Conservation (phyloP, 2,888 invertebrate species). For the Taphrorychus bicolor region DNA sequence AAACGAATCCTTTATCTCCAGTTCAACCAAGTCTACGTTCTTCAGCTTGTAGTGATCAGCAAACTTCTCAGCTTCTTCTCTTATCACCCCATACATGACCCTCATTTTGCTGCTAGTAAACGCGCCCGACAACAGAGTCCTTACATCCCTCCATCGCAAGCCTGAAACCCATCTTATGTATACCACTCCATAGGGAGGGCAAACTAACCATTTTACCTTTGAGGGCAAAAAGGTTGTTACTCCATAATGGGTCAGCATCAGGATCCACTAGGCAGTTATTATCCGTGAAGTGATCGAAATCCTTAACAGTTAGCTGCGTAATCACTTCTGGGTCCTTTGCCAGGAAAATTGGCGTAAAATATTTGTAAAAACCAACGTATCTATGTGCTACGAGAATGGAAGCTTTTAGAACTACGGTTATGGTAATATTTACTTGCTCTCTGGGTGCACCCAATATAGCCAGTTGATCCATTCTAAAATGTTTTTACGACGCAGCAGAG, state of each 20-base stretch:
- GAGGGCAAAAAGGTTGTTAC: slow-evolving; percentile 54
- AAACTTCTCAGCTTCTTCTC: slow-evolving; percentile 42
- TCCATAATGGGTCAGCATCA: slow-evolving; percentile 58
- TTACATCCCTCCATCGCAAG: slow-evolving; percentile 52
- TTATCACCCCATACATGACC: slow-evolving; percentile 50
- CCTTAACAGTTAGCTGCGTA: slow-evolving; percentile 65
- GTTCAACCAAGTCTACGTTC: slow-evolving; percentile 47
- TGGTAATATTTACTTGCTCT: slow-evolving; percentile 36
- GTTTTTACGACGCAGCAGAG: slow-evolving; percentile 30
- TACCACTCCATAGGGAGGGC: not conserved
- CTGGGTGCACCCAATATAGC: slow-evolving; percentile 42
- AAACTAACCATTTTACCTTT: slow-evolving; percentile 45
- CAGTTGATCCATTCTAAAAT: slow-evolving; percentile 34
- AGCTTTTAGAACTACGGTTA: not conserved
- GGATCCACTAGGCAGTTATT: slow-evolving; percentile 43
- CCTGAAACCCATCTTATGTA: slow-evolving; percentile 41
- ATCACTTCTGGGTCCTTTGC: slow-evolving; percentile 66
- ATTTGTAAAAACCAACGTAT: slow-evolving; percentile 48
- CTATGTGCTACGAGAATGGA: slow-evolving; percentile 23
- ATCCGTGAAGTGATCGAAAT: slow-evolving; percentile 68
- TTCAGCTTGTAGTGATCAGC: slow-evolving; percentile 45
- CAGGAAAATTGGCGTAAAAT: slow-evolving; percentile 59
- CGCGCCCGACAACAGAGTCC: slow-evolving; percentile 52
- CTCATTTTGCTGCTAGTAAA: slow-evolving; percentile 57
- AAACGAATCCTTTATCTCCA: slow-evolving; percentile 61